Evolutionary conservation across 2,797 vertebrate species (phyloP).

Genomic region (Lacerta viridis): DNA sequence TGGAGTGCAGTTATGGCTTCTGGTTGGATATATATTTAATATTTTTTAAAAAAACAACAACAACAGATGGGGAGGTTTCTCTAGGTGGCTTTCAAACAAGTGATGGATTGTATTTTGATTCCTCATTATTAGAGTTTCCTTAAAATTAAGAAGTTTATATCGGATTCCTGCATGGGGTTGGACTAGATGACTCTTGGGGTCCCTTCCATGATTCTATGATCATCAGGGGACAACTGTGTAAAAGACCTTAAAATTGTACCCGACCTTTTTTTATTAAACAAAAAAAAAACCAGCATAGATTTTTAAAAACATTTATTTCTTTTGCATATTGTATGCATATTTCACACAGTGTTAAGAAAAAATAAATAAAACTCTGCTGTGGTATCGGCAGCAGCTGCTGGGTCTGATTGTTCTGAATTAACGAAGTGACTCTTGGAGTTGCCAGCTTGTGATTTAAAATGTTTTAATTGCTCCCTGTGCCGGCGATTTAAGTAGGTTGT

Average conservation of each 20-base stretch:
- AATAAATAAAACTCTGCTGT: background rate
- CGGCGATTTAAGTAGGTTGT: constrained; percentile 12
- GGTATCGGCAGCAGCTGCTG: constrained; percentile 34
- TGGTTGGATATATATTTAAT: no score
- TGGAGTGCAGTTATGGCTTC: constrained; percentile 47
- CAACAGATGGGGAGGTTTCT: no score
- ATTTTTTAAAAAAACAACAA: no score
- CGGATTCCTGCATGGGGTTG: no score
- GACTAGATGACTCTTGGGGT: no score
- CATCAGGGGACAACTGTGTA: no score
- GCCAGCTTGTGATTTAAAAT: constrained; percentile 48
- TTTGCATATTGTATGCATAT: background rate
- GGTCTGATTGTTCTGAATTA: constrained; percentile 54
- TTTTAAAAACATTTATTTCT: background rate
- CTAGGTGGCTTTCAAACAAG: no score
- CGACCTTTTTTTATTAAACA: background rate
- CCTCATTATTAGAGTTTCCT: no score
- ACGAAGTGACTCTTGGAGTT: constrained; percentile 4
- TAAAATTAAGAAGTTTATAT: no score
- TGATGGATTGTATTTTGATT: no score
- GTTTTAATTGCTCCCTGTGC: constrained; percentile 25
- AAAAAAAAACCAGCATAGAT: background rate
- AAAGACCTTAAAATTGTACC: background rate
- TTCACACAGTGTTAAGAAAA: constrained; percentile 21
- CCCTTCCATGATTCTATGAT: no score